Evolutionary conservation across 2,113 vertebrate species (phyloP), one percentile per base, ranked within the genome.

Genomic region (Rhinichthys klamathensis): DNA sequence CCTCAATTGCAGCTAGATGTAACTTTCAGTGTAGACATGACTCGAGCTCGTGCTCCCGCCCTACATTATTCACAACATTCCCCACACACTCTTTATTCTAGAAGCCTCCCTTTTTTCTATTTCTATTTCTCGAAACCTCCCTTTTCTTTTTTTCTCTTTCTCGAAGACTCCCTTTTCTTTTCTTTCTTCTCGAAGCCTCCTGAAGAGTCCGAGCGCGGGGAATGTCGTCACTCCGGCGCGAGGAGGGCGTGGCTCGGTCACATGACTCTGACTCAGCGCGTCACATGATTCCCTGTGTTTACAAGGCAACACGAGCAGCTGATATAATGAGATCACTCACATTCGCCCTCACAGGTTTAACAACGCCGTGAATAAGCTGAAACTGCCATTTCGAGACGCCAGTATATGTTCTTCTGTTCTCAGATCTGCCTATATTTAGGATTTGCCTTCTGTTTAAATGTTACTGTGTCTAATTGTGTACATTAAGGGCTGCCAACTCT

Each of bases 261-360:
- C 51, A 74, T 92, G 92, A 90, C 32, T 4, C 30, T 92, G 91
- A 93, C n/a, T 93, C 91, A 92, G 18, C 56, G 27, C 16, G 21
- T 83, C 86, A 82, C 72, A 74, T 85, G 89, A 58, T 58, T 56
- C 10, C 10, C 6, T 38, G 60, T 82, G 60, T 58, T 69, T 77
- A 87, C 80, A 85, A n/a, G 46, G 16, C n/a, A 49, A 38, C 23
- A 16, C 1, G 18, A 74, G 77, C 21, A 51, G 30, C 21, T n/a
- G 44, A 80, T 61, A 80, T 61, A 13, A 63, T 63, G 23, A 54
- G 16, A 41, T 41, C 41, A 41, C 21, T 60, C 74, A 21, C 4
- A 76, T 18, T 21, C 44, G 1, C 35, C 8, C 13, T 15, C 30
- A 69, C 9, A 8, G 4, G 13, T 44, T 44, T 38, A 35, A 38